These are phyloP conservation scores for Blastobasis adustella DNA, from an alignment of 2,888 invertebrate genomes.

Conservation along the genomic window DNA sequence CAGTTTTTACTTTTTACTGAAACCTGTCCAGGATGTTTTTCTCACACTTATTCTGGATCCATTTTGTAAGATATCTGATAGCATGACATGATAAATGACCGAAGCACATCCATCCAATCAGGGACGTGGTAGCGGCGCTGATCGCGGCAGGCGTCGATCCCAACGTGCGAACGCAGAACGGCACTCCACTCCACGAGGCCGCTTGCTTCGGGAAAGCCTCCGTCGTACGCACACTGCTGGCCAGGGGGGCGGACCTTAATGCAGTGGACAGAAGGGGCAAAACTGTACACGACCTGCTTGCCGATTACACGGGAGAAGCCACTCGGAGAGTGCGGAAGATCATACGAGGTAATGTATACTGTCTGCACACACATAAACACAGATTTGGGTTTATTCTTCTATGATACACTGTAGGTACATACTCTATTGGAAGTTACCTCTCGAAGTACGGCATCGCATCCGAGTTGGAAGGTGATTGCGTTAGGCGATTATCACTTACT, in stretches of 20 bases:
- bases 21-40: no score
- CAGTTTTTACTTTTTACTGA: no score
- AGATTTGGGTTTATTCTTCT: no score
- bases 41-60: no score
- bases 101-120: slow-evolving; percentile 30
- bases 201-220: slow-evolving; percentile 93
- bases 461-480: no score
- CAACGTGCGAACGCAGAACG: slow-evolving; percentile 88
- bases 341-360: slow-evolving; percentile 81
- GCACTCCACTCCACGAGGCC: slow-evolving; percentile 95
- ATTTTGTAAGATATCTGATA: no score
- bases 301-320: slow-evolving; percentile 91
- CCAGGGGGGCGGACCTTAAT: slow-evolving; percentile 86
- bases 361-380: no score
- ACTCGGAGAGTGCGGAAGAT: slow-evolving; percentile 90
- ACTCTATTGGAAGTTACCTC: no score
- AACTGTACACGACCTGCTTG: slow-evolving; percentile 90
- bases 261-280: slow-evolving; percentile 86
- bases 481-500: no score
- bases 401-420: no score
- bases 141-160: slow-evolving; percentile 91
- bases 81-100: no score
- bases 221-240: slow-evolving; percentile 87
- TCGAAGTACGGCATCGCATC: no score
- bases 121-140: slow-evolving; percentile 87